Percentiles rank a stretch among this genome's conserved stretches.
Conservation (phyloP, 2,797 vertebrate species). For the Tachyglossus aculeatus region DNA sequence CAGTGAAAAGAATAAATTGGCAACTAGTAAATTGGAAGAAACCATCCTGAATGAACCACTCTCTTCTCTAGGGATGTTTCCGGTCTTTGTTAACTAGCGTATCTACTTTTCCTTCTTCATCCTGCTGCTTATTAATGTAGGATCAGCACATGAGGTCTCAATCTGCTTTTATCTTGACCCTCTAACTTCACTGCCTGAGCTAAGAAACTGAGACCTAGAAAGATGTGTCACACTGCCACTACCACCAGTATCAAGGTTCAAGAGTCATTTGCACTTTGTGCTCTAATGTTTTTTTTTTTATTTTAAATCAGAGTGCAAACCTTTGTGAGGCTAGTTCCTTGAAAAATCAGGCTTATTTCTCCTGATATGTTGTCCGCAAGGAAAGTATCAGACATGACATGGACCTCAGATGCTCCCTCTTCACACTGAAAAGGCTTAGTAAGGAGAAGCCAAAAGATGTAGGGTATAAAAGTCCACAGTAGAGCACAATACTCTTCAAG, state of each 20-base stretch:
- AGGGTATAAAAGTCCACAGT: neutral
- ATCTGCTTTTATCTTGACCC: neutral
- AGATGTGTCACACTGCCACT: neutral
- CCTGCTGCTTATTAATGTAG: constrained; percentile 1
- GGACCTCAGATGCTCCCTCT: neutral
- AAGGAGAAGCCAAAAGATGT: neutral
- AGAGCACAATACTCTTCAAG: neutral
- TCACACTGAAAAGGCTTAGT: neutral
- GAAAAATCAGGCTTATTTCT: constrained; percentile 1
- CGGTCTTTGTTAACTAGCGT: neutral
- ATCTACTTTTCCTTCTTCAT: constrained; percentile 13
- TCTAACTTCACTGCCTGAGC: constrained; percentile 6
- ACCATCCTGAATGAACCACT: neutral
- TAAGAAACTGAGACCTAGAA: neutral
- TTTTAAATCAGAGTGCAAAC: neutral
- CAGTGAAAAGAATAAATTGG: constrained; percentile 41
- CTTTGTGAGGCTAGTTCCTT: neutral
- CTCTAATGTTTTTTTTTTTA: neutral
- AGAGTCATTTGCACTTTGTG: neutral
- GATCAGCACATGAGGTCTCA: neutral
- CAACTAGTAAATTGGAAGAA: constrained; percentile 39
- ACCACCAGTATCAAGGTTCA: neutral
- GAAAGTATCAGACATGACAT: neutral
- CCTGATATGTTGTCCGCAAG: neutral
- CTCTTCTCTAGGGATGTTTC: neutral